Percentiles rank a stretch among this genome's conserved stretches.
Evolutionary conservation across 2,797 vertebrate species (phyloP).

Genomic region (Rhyacichthys aspro): DNA sequence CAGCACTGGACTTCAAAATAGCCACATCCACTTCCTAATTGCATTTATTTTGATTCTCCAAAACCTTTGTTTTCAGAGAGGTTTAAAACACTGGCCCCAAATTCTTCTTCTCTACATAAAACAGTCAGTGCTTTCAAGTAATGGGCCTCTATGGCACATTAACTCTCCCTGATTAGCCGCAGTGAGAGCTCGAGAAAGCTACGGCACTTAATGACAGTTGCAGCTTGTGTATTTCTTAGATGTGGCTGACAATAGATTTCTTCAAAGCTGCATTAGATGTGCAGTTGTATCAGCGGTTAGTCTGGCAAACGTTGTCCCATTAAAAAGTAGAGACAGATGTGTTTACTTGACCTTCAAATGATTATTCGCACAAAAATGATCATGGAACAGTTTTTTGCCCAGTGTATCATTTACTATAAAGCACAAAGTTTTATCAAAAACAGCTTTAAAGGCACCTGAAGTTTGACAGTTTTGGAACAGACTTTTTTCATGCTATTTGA

Average conservation of each 20-base stretch:
- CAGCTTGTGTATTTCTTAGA: constrained; percentile 13
- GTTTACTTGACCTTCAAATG: not conserved
- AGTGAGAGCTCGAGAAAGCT: not conserved
- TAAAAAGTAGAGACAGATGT: not conserved
- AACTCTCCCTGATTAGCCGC: constrained; percentile 28
- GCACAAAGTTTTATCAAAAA: too few species aligned
- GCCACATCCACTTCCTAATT: too few species aligned
- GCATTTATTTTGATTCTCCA: too few species aligned
- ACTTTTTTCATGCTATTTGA: too few species aligned
- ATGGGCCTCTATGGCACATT: constrained; percentile 19
- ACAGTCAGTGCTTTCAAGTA: not conserved
- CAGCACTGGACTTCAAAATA: too few species aligned
- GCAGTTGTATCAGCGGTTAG: constrained; percentile 9
- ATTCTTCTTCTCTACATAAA: constrained; percentile 8
- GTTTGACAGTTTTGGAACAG: too few species aligned
- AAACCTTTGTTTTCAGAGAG: not conserved
- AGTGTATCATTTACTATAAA: too few species aligned
- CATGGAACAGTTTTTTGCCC: too few species aligned
- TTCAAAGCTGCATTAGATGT: constrained; percentile 9
- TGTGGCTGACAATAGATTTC: constrained; percentile 8
- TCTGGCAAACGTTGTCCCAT: constrained; percentile 1
- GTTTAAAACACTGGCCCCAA: constrained; percentile 16
- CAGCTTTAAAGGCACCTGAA: too few species aligned
- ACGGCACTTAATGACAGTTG: constrained; percentile 17
- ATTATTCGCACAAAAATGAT: too few species aligned